Base-by-base conservation (phyloP, 2,888 invertebrate species). In the Callyntrura guangdongensis region DNA sequence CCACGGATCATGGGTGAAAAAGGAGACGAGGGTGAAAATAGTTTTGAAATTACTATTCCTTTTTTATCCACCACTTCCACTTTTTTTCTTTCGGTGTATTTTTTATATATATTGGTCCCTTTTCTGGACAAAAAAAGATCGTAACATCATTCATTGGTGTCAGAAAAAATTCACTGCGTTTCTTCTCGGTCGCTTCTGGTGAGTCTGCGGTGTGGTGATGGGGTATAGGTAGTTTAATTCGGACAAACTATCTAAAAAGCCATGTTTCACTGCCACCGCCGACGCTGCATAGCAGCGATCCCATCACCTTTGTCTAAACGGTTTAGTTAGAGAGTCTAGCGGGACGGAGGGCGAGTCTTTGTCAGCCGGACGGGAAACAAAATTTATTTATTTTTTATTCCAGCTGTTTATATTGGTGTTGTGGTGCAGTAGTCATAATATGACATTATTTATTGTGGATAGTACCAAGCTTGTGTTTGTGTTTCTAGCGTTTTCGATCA, bases 11-110 rank as follows among this genome's bases (percentile, higher is more conserved):
- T 11, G 20, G 27, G 17, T 59, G 53, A 56, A 36, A 25, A 22
- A 79, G 45, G 36, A 72, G n/a, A 36, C 36, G 17, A 47, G n/a
- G 77, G 77, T 27, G 36, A 79, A 79, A 79, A 14, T 56, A 56
- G 53, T 79, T 79, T 14, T 3, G 56, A 79, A 79, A 53, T 25
- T 27, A 56, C 45, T n/a, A 17, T 17, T 72, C 45, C 47, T 14
- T 17, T 3, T 72, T 17, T 17, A 2, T 20, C 12, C 47, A 47
- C 8, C n/a, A 36, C n/a, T 11, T 20, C 22, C 53, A 25, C 22
- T 27, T 36, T 12, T n/a, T 12, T 67, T 67, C 17, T 3, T 67
- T 36, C 25, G 11, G 5, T 8, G 67, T 59, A 25, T n/a, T 72
- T 17, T 72, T 45, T 47, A 11, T 45, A 6, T 47, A 11, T 45